Base-by-base conservation (phyloP, 1,140 invertebrate genomes). In the Thalassaphorura encarpata region DNA sequence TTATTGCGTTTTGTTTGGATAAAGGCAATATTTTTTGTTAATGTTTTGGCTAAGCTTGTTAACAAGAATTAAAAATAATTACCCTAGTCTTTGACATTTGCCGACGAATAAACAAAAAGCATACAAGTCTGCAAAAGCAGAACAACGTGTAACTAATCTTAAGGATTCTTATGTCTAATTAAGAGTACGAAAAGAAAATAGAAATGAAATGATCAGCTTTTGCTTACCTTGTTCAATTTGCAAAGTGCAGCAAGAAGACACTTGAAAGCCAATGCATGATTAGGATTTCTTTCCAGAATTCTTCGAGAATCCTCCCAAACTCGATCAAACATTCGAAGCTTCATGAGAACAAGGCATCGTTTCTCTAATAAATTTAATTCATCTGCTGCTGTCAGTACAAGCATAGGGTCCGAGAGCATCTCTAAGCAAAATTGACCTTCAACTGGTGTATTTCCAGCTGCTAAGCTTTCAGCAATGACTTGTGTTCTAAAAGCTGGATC, bases 291-390 rank as follows among this genome's bases (percentile, higher is more conserved):
- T 13, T 52, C 48, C 26, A 64, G 24, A n/a, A 64, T 57, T 23
- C 33, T 56, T 23, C 52, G 41, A 18, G 56, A 52, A 50, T 60
- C 62, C 26, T 56, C 31, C 2, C 58, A 46, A n/a, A 56, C 53
- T 33, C 56, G 53, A 23, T 60, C 52, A 36, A 54, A 64, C 13
- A 51, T n/a, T 21, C 46, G 52, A 3, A 58, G 29, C 39, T 45
- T 53, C 58, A 64, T 56, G 21, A 47, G 27, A n/a, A 64, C 40
- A 2, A 64, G 27, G 36, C 62, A 64, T 2, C 62, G 19, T 36
- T 64, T 64, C 23, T 64, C 62, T 8, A 61, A 33, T n/a, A 64
- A 42, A 23, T 28, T 58, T 8, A 54, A 36, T 42, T 55, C 58
- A 23, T 64, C 62, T 13, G 51, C n/a, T 3, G 23, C 40, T 21